Evolutionary conservation across 2,797 vertebrate genomes (phyloP).

Genomic region (Kryptopterus vitreolus): DNA sequence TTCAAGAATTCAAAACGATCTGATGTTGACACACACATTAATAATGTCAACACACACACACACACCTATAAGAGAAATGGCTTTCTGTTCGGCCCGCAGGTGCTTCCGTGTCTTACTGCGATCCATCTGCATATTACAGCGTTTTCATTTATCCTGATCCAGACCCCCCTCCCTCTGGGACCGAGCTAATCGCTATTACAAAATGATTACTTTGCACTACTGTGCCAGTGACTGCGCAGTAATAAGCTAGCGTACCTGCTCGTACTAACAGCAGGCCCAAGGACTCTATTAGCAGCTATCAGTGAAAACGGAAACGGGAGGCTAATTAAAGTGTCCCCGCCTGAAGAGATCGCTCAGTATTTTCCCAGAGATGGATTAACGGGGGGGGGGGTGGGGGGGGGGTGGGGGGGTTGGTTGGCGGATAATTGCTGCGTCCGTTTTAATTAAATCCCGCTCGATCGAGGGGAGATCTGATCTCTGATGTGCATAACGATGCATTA

Average conservation of each 20-base stretch:
- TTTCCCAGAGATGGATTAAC: conserved; percentile 15
- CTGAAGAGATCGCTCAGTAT: not conserved
- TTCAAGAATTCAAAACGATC: not conserved
- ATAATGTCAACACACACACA: not conserved
- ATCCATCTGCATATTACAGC: conserved; percentile 49
- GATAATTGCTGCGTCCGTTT: not conserved
- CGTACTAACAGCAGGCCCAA: conserved; percentile 31
- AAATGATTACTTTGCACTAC: conserved; percentile 58
- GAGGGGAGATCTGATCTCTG: not conserved
- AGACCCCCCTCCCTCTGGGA: conserved; percentile 46
- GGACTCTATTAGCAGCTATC: conserved; percentile 31
- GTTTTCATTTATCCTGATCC: conserved; percentile 51
- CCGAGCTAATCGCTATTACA: conserved; percentile 53
- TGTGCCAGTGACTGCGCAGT: conserved; percentile 55
- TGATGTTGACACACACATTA: not conserved
- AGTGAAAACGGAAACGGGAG: conserved; percentile 10
- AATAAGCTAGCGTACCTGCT: conserved; percentile 53
- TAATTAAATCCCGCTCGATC: conserved; percentile 12
- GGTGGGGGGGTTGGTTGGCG: not conserved
- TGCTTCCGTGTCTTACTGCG: conserved; percentile 37
- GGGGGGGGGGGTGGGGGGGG: not conserved
- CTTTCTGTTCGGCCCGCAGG: conserved; percentile 27
- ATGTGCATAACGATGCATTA: not conserved
- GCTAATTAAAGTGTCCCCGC: conserved; percentile 12
- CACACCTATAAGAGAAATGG: not conserved